Evolutionary conservation across 1,140 invertebrate species (phyloP), one percentile per base, ranked within the genome.

Genomic region (Drosophila nikananu): DNA sequence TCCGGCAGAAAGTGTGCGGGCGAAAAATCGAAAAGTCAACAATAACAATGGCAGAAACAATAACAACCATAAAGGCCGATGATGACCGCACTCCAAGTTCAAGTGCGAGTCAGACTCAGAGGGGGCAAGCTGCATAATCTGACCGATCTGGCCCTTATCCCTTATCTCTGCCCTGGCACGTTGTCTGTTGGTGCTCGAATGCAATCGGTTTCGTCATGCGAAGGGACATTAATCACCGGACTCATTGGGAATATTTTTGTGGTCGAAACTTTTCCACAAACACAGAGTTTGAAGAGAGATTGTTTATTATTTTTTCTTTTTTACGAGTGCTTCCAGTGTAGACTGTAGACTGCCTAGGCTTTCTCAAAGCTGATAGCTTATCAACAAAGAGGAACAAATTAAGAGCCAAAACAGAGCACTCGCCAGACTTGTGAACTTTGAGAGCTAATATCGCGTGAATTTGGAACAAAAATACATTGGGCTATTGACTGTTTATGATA

Each of bases 1-100:
- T 73, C 44, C 21, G 46, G 41, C 61, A 59, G 64, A 51, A 79
- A 83, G 76, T 68, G 80, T 86, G 83, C 54, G 79, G 46, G 19
- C n/a, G 27, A 52, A 52, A 49, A 35, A 51, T 74, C 48, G 78
- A 61, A 67, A 44, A 60, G 39, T 37, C 63, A 78, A 86, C 68
- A 86, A 83, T 67, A 83, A 86, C 62, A 89, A 75, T 66, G 42
- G 58, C 55, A 65, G 32, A 71, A 78, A 74, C 46, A 81, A 77
- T 62, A 80, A 80, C 35, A 84, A 61, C 19, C 67, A 48, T 2
- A 32, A 10, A 13, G 6, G 32, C 9, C 25, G 49, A 19, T 37
- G 57, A 61, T 71, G 46, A 77, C 61, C 57, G 8, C 66, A 87
- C 63, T 67, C 25, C 19, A 89, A 89, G 72, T 71, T 80, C 84